Percentiles rank a stretch among this genome's conserved stretches.
These are phyloP conservation scores for Araneus ventricosus DNA, from an alignment of 1,140 invertebrate species.

Conservation along the genomic window DNA sequence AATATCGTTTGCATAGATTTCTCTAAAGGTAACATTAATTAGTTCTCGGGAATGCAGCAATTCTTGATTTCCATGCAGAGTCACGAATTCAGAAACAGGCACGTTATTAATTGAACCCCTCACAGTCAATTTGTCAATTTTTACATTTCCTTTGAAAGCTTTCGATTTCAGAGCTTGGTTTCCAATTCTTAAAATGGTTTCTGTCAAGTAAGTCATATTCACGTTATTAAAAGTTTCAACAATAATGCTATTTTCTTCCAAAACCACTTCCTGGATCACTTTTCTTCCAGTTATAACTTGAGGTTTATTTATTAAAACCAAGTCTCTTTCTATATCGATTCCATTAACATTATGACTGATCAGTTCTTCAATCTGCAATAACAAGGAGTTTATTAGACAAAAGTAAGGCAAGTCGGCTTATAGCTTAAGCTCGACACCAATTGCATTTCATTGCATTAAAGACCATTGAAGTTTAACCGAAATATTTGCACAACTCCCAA, in stretches of 20 bases:
- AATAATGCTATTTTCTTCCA: slow-evolving; percentile 60
- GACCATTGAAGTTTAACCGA: too few relatives aligned
- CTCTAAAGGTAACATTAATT: slow-evolving; percentile 41
- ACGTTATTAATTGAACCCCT: slow-evolving; percentile 64
- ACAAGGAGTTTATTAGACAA: background rate
- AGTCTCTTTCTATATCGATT: slow-evolving; percentile 63
- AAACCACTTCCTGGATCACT: slow-evolving; percentile 37
- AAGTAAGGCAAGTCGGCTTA: too few relatives aligned
- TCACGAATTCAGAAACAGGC: slow-evolving; percentile 66
- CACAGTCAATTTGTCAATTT: slow-evolving; percentile 46
- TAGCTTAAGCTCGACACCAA: too few relatives aligned
- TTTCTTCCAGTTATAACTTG: slow-evolving; percentile 63
- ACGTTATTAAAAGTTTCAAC: slow-evolving; percentile 50
- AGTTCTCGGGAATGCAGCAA: background rate
- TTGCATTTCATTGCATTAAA: too few relatives aligned
- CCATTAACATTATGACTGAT: slow-evolving; percentile 69
- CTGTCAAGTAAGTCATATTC: slow-evolving; percentile 60
- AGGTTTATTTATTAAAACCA: slow-evolving; percentile 48
- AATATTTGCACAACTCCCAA: too few relatives aligned
- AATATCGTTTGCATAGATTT: slow-evolving; percentile 35
- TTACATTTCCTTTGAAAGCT: slow-evolving; percentile 45
- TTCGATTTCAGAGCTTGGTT: slow-evolving; percentile 58
- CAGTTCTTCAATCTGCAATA: slow-evolving; percentile 60
- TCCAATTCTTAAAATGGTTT: slow-evolving; percentile 63
- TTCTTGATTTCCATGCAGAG: slow-evolving; percentile 3